phyloP scores from a whole-genome alignment of 2,888 invertebrate species.

The Athripsodes cinereus region DNA sequence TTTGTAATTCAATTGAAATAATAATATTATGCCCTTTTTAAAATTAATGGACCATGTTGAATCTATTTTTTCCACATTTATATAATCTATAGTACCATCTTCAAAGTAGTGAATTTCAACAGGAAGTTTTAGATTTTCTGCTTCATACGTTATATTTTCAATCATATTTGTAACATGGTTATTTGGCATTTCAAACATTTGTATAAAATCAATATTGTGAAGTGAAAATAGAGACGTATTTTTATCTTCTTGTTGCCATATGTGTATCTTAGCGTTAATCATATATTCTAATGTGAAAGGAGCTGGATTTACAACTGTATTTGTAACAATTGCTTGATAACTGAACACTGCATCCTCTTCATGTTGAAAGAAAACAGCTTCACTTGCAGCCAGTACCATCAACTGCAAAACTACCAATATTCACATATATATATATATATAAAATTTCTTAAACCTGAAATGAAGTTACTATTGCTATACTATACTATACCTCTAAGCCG shows the following conservation, averaged over 20 bases:
- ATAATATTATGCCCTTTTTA: constrained; percentile 38
- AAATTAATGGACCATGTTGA: constrained; percentile 37
- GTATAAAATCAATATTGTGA: constrained; percentile 5
- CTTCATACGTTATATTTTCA: constrained; percentile 27
- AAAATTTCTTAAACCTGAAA: too few species aligned
- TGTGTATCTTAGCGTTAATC: constrained; percentile 35
- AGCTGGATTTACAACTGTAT: constrained; percentile 35
- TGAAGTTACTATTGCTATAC: too few species aligned
- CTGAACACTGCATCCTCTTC: constrained; percentile 36
- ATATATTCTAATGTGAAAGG: constrained; percentile 34
- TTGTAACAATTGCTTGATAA: constrained; percentile 36
- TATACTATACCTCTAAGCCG: too few species aligned
- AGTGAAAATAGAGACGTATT: constrained; percentile 32
- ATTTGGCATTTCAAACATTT: constrained; percentile 4
- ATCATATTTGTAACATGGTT: neutral
- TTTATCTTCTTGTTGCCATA: constrained; percentile 30
- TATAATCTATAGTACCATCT: constrained; percentile 32
- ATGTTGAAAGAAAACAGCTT: constrained; percentile 27
- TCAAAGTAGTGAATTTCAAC: constrained; percentile 29
- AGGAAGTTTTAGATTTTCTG: constrained; percentile 28
- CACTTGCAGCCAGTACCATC: constrained; percentile 4
- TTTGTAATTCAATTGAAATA: constrained; percentile 36
- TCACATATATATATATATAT: too few species aligned
- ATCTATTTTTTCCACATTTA: constrained; percentile 33
- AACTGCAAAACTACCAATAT: constrained; percentile 12